A percentile compares a stretch with the other conserved stretches of the same genome.
phyloP scores from a whole-genome alignment of 30 jellyfish, hydroid and myxozoan species.

The Nemopilema nomurai region DNA sequence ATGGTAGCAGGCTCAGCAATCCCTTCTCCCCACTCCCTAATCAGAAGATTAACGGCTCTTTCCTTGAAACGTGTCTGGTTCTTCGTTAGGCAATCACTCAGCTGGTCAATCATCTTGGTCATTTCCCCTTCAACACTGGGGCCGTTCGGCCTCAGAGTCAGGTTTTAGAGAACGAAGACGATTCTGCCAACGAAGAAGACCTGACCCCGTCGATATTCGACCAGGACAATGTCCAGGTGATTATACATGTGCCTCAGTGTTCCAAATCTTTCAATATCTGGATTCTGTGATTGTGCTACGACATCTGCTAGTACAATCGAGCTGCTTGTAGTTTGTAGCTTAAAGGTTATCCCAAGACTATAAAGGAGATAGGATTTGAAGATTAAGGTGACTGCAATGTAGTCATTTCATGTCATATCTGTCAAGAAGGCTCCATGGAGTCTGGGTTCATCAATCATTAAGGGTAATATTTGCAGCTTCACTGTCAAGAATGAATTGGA shows the following conservation, averaged over 20 bases:
- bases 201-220: slow-evolving; percentile 75
- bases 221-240: slow-evolving; percentile 82
- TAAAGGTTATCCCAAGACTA: neutral
- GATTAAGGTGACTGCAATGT: no score
- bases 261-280: neutral
- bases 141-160: slow-evolving; percentile 94
- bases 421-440: no score
- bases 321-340: neutral
- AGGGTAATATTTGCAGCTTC: no score
- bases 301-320: neutral
- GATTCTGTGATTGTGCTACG: no score
- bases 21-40: no score
- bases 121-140: slow-evolving; percentile 95
- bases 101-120: slow-evolving; percentile 70
- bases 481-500: no score
- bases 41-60: neutral
- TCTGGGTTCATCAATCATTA: no score
- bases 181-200: slow-evolving; percentile 45
- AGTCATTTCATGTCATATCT: no score
- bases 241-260: neutral
- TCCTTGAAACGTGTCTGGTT: neutral
- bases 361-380: neutral
- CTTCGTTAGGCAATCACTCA: slow-evolving; percentile 29
- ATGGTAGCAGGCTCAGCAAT: no score
- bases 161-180: slow-evolving; percentile 89